These are phyloP conservation scores for Lonchura striata DNA, from an alignment of 2,113 vertebrate genomes.

Conservation along the genomic window DNA sequence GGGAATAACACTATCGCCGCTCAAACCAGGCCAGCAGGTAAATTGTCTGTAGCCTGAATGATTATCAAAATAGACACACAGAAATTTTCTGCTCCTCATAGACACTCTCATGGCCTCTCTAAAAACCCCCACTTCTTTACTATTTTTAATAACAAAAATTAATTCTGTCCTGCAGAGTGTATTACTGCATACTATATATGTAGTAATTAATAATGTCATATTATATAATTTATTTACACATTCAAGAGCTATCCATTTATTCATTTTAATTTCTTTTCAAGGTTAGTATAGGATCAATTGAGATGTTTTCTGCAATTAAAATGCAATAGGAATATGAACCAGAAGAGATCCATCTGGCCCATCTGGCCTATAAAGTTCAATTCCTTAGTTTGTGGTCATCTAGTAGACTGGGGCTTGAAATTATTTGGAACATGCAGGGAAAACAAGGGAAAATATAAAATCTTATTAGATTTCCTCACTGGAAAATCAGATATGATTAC, in stretches of 20 bases:
- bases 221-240: not conserved
- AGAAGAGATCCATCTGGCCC: not conserved
- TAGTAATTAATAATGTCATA: not conserved
- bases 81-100: fast-evolving
- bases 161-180: not conserved
- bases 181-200: not conserved
- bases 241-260: not conserved
- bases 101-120: not conserved
- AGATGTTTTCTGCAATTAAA: not conserved
- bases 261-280: not conserved
- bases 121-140: not conserved
- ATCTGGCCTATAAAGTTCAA: not conserved
- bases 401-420: not conserved
- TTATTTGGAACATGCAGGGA: not conserved
- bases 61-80: not conserved
- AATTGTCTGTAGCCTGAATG: not conserved
- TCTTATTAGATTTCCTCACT: not conserved
- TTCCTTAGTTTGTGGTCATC: not conserved
- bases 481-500: not conserved
- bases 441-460: not conserved
- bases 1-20: constrained; percentile 97
- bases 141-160: not conserved
- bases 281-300: not conserved
- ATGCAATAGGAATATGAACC: not conserved
- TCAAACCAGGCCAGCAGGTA: constrained; percentile 98